Percentiles rank a stretch among this genome's conserved stretches.
Evolutionary conservation across 1,140 invertebrate genomes (phyloP).

Genomic region (Cydia amplana): DNA sequence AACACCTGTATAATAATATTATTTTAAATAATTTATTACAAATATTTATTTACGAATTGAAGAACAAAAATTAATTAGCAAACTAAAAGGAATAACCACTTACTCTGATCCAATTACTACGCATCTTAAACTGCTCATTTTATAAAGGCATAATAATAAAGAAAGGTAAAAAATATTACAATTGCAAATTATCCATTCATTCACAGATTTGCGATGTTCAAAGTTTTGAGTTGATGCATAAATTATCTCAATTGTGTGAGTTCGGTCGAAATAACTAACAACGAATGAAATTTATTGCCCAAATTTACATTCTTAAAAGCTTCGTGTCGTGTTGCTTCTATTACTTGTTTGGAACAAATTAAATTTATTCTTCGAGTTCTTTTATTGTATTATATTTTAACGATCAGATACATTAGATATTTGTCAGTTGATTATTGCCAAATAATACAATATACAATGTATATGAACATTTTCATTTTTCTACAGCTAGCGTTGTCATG

Average conservation of each 20-base stretch:
- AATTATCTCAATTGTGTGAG: slow-evolving; percentile 46
- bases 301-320: slow-evolving; percentile 43
- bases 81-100: slow-evolving; percentile 10
- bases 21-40: background rate
- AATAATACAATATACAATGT: no score
- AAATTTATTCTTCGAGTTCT: background rate
- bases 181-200: slow-evolving; percentile 38
- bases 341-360: slow-evolving; percentile 33
- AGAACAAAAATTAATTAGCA: background rate
- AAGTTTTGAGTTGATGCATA: slow-evolving; percentile 43
- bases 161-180: slow-evolving; percentile 35
- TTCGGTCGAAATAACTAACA: slow-evolving; percentile 45
- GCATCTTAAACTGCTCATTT: background rate
- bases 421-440: no score
- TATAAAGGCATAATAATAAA: background rate
- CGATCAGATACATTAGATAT: background rate
- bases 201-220: slow-evolving; percentile 31
- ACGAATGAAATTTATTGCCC: slow-evolving; percentile 48
- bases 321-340: background rate
- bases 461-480: no score
- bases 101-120: background rate
- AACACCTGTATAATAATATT: background rate
- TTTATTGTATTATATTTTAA: background rate
- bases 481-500: no score
- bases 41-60: background rate